A percentile compares a stretch with the other conserved stretches of the same genome.
These are phyloP conservation scores for Clivina fossor DNA, from an alignment of 2,888 invertebrate species.

Conservation along the genomic window DNA sequence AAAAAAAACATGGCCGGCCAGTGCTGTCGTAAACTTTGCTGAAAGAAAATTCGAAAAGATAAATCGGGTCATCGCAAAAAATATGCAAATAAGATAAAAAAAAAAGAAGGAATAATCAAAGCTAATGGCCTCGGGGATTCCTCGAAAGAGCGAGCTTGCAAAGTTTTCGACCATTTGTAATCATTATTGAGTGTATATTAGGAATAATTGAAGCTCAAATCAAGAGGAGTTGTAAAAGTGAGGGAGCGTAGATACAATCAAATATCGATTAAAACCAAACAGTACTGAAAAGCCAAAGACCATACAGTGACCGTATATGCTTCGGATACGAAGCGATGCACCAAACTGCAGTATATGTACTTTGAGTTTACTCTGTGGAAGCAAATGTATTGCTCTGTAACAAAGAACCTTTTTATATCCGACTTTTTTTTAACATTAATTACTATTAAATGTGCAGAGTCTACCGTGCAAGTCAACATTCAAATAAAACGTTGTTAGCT, in stretches of 20 bases:
- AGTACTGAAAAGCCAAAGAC: not conserved
- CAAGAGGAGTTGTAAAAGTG: not conserved
- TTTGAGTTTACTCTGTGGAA: no score
- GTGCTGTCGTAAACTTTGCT: constrained; percentile 29
- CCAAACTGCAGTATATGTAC: no score
- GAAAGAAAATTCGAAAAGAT: constrained; percentile 31
- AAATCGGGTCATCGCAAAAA: constrained; percentile 33
- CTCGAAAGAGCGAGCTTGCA: constrained; percentile 25
- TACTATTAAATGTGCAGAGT: no score
- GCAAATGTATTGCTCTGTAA: no score
- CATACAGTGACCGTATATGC: not conserved
- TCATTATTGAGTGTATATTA: constrained; percentile 28
- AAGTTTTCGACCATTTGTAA: constrained; percentile 31
- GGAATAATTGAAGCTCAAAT: constrained; percentile 25
- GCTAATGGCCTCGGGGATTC: constrained; percentile 29
- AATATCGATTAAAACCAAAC: constrained; percentile 4
- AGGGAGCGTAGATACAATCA: constrained; percentile 8
- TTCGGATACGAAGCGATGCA: not conserved
- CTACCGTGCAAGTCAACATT: no score
- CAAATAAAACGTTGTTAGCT: no score
- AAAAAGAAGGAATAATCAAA: constrained; percentile 30
- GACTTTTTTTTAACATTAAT: no score
- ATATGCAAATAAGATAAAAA: constrained; percentile 33
- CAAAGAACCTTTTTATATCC: no score
- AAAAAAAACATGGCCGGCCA: constrained; percentile 15